A percentile compares a stretch with the other conserved stretches of the same genome.
These are phyloP conservation scores for Diadophis punctatus DNA, from an alignment of 2,113 vertebrate species.

Conservation along the genomic window DNA sequence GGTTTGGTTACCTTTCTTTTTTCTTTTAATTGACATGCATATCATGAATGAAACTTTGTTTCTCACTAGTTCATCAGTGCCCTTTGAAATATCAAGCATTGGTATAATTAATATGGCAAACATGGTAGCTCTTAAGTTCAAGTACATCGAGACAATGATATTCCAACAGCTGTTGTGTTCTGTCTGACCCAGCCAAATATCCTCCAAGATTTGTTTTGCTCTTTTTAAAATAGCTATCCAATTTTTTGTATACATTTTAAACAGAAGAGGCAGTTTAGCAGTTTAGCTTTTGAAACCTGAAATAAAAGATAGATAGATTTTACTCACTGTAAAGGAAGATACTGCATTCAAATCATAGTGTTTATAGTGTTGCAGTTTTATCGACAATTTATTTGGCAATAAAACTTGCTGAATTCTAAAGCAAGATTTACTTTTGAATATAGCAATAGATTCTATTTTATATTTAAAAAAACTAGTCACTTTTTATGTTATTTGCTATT, in stretches of 20 bases:
- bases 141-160: slow-evolving; percentile 46
- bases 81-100: slow-evolving; percentile 55
- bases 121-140: slow-evolving; percentile 25
- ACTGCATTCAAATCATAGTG: slow-evolving; percentile 25
- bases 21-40: slow-evolving; percentile 4
- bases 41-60: slow-evolving; percentile 36
- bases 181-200: slow-evolving; percentile 51
- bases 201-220: slow-evolving; percentile 15
- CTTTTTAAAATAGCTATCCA: slow-evolving; percentile 29
- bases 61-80: slow-evolving; percentile 27
- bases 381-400: background rate
- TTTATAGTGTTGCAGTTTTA: background rate
- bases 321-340: background rate
- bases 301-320: background rate
- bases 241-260: slow-evolving; percentile 31
- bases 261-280: slow-evolving; percentile 4
- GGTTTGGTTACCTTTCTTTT: background rate
- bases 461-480: background rate
- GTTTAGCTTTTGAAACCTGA: slow-evolving; percentile 9
- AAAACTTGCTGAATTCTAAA: background rate
- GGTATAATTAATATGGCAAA: slow-evolving; percentile 52
- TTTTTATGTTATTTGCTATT: background rate
- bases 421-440: background rate
- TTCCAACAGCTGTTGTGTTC: slow-evolving; percentile 53
- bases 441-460: background rate